Evolutionary conservation across 2,113 vertebrate genomes (phyloP).

Genomic region (Prolemur simus): DNA sequence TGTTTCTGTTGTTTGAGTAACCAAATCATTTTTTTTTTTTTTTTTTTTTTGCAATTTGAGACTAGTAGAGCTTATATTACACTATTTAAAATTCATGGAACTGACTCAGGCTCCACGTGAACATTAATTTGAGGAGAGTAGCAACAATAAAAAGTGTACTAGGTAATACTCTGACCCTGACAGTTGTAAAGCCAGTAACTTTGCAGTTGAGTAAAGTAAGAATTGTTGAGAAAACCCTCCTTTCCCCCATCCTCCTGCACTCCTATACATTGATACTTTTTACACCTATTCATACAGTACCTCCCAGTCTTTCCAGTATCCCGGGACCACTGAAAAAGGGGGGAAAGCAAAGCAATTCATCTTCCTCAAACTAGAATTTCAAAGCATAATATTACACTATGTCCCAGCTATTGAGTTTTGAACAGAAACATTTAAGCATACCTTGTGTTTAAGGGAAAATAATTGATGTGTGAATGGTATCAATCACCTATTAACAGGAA

Average conservation of each 20-base stretch:
- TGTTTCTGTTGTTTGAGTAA: constrained; percentile 10
- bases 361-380: constrained; percentile 39
- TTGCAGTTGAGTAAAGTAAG: not conserved
- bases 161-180: not conserved
- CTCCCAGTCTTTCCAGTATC: not conserved
- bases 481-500: not conserved
- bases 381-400: not conserved
- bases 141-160: not conserved
- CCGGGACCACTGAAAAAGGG: not conserved
- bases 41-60: not conserved
- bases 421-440: constrained; percentile 33
- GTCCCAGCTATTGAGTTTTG: constrained; percentile 21
- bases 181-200: not conserved
- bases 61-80: not conserved
- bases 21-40: not conserved
- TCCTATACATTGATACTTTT: not conserved
- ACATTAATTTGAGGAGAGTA: constrained; percentile 20
- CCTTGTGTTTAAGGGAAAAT: constrained; percentile 45
- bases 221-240: constrained; percentile 30
- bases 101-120: not conserved
- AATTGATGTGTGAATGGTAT: constrained; percentile 31
- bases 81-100: constrained; percentile 40
- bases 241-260: not conserved
- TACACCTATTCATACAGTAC: not conserved
- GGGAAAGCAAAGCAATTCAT: not conserved